Base-by-base conservation (phyloP, 2,888 invertebrate species). In the Drosophila mimica region DNA sequence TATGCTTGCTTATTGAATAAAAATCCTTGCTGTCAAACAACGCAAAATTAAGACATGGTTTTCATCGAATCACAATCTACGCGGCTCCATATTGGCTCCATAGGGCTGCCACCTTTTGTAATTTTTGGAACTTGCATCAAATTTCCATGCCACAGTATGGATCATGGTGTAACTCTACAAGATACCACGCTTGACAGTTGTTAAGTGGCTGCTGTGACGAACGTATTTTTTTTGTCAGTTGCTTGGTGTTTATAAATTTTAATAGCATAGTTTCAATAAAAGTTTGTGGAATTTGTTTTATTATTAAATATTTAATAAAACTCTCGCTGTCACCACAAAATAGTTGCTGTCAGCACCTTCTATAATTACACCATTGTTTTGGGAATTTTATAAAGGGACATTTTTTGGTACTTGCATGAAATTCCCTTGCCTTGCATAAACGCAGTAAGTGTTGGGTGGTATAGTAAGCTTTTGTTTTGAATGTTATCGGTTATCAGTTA, bases 401-500 rank as follows among this genome's bases (percentile, higher is more conserved):
- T 46, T 46, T 25, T 25, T 46, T 15, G 15, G 46, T 46, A 46
- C 25, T 46, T 46, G 25, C 46, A 46, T 46, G 15, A 46, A 25
- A 25, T 25, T 25, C 46, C 15, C 46, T 46, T 46, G 25, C 15
- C 46, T 46, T 46, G 46, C 46, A 46, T 46, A 46, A 46, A 46
- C 46, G 46, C 46, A 46, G 46, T 20, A 33, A 25, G 54, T 54
- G 17, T 36, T 54, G 54, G 25, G 25, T 46, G 15, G 46, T 46
- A 28, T 46, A 4, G 8, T 46, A 46, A 86, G 86, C 80, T 28
- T 84, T 70, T 36, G 67, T 73, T 61, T 76, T 33, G 34, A 28
- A 51, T 34, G 34, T 49, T 34, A 46, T 28, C 28, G 33, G 49
- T 43, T 40, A 49, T 25, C 36, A 33, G 43, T 48, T 38, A 43